Conservation (phyloP, 2,888 invertebrate species). For the Hymenopus coronatus region DNA sequence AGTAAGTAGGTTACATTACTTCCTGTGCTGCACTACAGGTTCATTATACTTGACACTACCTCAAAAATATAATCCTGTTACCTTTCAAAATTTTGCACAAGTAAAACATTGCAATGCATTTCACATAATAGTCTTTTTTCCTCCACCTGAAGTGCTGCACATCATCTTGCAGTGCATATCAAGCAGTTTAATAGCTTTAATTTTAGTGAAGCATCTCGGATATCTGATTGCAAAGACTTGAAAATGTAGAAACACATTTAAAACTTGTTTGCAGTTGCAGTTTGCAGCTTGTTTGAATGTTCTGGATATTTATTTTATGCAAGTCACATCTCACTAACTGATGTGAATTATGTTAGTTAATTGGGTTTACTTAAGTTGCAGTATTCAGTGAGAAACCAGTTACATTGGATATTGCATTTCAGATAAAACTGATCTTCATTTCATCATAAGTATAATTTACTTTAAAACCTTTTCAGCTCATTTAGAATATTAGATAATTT, state of each 20-base stretch:
- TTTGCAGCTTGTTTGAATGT: background rate
- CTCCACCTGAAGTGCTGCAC: background rate
- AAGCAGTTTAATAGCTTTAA: background rate
- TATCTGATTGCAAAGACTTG: background rate
- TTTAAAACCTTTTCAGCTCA: too few species aligned
- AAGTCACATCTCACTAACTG: background rate
- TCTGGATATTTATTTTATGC: background rate
- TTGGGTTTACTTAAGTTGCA: too few species aligned
- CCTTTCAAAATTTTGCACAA: background rate
- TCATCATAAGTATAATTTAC: too few species aligned
- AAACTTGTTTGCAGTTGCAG: too few species aligned
- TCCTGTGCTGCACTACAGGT: conserved; percentile 7
- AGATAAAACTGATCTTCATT: too few species aligned
- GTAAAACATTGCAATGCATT: background rate
- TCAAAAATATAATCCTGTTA: background rate
- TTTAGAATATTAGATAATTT: too few species aligned
- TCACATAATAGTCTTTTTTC: background rate
- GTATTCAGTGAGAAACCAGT: too few species aligned
- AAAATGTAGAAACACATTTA: background rate
- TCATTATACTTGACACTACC: background rate
- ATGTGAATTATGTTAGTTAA: too few species aligned
- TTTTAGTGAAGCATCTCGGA: background rate
- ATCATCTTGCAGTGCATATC: background rate
- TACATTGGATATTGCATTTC: too few species aligned
- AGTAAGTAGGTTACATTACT: conserved; percentile 35